Evolutionary conservation across 2,888 invertebrate species (phyloP).

Genomic region (Cynaeus angustus): DNA sequence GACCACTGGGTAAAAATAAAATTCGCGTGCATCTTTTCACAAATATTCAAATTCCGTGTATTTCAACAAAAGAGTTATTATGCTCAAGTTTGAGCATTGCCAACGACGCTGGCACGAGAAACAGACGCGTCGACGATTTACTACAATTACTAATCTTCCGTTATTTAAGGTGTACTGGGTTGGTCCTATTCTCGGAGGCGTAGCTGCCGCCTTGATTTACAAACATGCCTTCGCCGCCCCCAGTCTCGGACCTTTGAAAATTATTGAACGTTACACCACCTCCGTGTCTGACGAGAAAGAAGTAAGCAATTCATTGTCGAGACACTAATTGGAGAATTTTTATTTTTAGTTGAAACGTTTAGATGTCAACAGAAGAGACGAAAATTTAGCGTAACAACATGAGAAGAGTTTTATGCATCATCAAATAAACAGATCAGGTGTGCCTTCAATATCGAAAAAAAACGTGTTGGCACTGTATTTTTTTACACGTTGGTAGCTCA

Average conservation of each 20-base stretch:
- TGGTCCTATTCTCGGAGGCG: constrained; percentile 89
- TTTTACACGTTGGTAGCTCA: no score
- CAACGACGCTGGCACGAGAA: background rate
- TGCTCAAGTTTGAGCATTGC: no score
- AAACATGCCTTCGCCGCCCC: constrained; percentile 77
- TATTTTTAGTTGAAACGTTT: constrained; percentile 57
- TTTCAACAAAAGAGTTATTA: constrained; percentile 3
- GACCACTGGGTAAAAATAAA: constrained; percentile 83
- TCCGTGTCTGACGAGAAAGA: constrained; percentile 79
- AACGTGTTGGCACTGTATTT: no score
- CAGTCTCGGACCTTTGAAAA: constrained; percentile 69
- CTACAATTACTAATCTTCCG: no score
- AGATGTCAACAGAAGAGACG: constrained; percentile 56
- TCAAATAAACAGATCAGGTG: background rate
- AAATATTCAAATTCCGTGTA: background rate
- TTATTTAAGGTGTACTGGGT: constrained; percentile 85
- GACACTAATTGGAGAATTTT: background rate
- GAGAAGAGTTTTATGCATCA: no score
- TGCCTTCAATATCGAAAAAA: background rate
- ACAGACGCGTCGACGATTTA: no score
- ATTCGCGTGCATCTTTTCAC: no score
- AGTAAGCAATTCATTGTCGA: constrained; percentile 14
- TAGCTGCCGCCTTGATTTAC: constrained; percentile 85
- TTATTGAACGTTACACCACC: constrained; percentile 74
- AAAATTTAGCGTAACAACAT: constrained; percentile 56